Base-by-base conservation (phyloP, 2,113 vertebrate genomes). In the Chlorodrepanis virens region DNA sequence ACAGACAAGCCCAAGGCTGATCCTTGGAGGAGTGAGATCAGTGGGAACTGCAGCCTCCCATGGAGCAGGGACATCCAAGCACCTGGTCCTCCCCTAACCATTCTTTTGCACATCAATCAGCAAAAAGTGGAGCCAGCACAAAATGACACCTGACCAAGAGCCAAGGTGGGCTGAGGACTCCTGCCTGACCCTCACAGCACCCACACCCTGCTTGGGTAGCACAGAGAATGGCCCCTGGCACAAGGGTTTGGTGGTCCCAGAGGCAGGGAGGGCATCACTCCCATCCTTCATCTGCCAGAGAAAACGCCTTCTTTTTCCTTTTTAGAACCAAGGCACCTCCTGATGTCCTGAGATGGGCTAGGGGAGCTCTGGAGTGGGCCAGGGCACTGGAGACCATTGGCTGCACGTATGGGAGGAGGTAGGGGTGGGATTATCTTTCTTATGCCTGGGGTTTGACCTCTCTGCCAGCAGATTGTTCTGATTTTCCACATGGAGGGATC, bases 391-490 rank as follows among this genome's bases (percentile, higher is more conserved):
- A 90, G 39, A 88, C 68, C 87, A 87, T 15, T 86, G 94, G 89
- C 53, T 90, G 82, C 27, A 35, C 0, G 14, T 63, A 72, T 78
- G 89, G 91, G 83, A 92, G 93, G 91, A 95, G 88, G 56, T n/a
- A 95, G 89, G 82, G 59, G 54, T 72, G 75, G 83, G 96, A 95
- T 96, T 94, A 49, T 91, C 95, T 96, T 93, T 90, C 94, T 89
- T 81, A 11, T 96, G 96, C 91, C 96, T 97, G 76, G 31, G 52
- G 7, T 91, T 94, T 97, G 96, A 97, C 96, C 97, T 90, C 97
- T 91, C 78, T 93, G 95, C 93, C 94, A 94, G 94, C 97, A 97
- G 95, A 94, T 94, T 96, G 96, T 97, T 96, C 97, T 95, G 90
- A 97, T 97, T 97, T 97, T 97, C 96, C 96, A 96, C 96, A 94